Conservation (phyloP, 1,140 invertebrate genomes). For the Neodiprion virginianus region DNA sequence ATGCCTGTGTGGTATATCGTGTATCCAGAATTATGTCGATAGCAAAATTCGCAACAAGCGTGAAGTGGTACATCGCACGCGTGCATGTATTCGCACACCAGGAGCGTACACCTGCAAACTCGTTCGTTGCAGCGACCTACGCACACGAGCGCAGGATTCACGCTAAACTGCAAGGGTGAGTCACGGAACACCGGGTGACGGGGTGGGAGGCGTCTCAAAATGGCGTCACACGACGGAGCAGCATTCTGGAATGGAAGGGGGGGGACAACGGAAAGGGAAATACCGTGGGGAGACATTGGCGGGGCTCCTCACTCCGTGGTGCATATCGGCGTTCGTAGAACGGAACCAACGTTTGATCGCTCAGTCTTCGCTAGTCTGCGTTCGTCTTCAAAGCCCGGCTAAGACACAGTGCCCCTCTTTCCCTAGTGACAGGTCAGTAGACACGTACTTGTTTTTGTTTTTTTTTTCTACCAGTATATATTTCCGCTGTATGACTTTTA, state of each 20-base stretch:
- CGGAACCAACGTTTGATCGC: neutral
- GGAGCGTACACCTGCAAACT: too few species aligned
- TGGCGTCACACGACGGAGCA: neutral
- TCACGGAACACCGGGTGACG: neutral
- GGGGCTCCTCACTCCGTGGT: neutral
- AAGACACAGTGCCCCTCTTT: conserved; percentile 10
- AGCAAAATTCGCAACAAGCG: neutral
- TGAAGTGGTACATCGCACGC: too few species aligned
- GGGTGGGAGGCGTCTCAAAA: neutral
- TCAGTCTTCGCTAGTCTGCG: neutral
- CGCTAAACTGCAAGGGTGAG: neutral
- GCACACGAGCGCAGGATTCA: neutral
- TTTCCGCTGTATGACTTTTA: conserved; percentile 1
- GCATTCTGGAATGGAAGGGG: neutral
- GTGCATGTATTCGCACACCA: too few species aligned
- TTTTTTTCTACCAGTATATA: neutral
- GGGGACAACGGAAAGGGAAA: neutral
- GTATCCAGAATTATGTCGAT: too few species aligned
- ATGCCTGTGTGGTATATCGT: too few species aligned
- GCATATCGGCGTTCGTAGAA: neutral
- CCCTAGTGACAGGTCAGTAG: conserved; percentile 29
- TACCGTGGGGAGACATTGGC: neutral
- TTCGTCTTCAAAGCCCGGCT: neutral
- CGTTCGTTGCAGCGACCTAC: too few species aligned
- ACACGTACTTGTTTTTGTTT: conserved; percentile 22